Percentiles rank a stretch among this genome's conserved stretches.
phyloP scores from a whole-genome alignment of 2,888 invertebrate species.

The Spatulosminthurus flaviceps region DNA sequence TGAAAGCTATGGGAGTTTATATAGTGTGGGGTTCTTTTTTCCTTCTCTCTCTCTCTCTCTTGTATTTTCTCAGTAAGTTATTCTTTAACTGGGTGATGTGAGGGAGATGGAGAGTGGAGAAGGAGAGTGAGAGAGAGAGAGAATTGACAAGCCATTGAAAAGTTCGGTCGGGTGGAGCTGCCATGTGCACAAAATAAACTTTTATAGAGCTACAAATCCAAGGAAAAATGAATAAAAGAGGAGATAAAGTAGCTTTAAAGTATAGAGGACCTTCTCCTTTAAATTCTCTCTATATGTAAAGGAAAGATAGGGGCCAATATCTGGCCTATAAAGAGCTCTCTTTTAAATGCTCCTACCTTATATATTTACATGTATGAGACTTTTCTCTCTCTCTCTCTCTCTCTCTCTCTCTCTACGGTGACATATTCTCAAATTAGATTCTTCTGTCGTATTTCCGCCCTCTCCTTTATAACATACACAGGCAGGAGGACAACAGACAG shows the following conservation, averaged over 20 bases:
- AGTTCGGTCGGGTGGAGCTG: slow-evolving; percentile 8
- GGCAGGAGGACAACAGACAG: too few species aligned
- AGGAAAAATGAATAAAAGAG: slow-evolving; percentile 18
- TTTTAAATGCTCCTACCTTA: too few species aligned
- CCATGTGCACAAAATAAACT: slow-evolving; percentile 18
- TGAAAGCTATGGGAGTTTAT: neutral
- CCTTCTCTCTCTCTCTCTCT: too few species aligned
- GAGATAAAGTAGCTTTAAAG: neutral
- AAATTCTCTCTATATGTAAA: too few species aligned
- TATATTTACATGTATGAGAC: neutral
- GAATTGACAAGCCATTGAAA: slow-evolving; percentile 10
- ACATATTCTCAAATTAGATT: slow-evolving; percentile 51
- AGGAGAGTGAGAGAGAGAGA: neutral
- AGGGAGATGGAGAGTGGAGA: neutral
- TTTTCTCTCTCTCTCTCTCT: too few species aligned
- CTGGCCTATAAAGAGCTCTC: too few species aligned
- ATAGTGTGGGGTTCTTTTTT: neutral
- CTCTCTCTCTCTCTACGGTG: too few species aligned
- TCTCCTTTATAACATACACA: too few species aligned
- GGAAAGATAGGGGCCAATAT: too few species aligned
- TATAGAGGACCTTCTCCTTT: too few species aligned
- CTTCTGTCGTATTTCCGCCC: slow-evolving; percentile 42
- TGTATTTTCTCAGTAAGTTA: too few species aligned
- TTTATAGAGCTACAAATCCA: slow-evolving; percentile 14
- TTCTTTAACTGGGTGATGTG: too few species aligned